Conservation (phyloP, 2,888 invertebrate species). For the Aquatica leii region DNA sequence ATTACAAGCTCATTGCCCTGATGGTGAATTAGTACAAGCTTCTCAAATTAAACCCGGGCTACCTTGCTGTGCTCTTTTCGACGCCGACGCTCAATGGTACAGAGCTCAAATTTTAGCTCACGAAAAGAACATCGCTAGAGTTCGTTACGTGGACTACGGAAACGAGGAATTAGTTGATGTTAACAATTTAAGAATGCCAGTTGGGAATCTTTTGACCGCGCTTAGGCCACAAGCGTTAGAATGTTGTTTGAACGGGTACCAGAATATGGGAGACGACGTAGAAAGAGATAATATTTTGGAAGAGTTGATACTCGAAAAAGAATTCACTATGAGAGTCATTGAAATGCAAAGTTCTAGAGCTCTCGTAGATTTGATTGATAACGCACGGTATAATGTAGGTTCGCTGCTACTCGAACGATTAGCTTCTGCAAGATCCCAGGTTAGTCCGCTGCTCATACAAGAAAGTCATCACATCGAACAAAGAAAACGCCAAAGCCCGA, state of each 20-base stretch:
- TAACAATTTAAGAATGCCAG: slow-evolving; percentile 69
- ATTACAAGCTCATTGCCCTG: slow-evolving; percentile 67
- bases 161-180: slow-evolving; percentile 83
- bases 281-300: slow-evolving; percentile 71
- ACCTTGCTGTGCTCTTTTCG: slow-evolving; percentile 83
- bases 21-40: slow-evolving; percentile 47
- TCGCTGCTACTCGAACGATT: slow-evolving; percentile 56
- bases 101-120: slow-evolving; percentile 77
- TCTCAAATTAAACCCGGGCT: slow-evolving; percentile 66
- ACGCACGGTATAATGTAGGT: slow-evolving; percentile 57
- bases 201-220: slow-evolving; percentile 67
- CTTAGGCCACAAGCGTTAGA: slow-evolving; percentile 79
- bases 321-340: slow-evolving; percentile 67
- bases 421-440: slow-evolving; percentile 54
- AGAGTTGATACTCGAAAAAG: slow-evolving; percentile 72
- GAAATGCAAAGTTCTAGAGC: slow-evolving; percentile 65
- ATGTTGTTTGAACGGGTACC: slow-evolving; percentile 76
- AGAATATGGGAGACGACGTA: slow-evolving; percentile 65
- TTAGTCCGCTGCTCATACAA: slow-evolving; percentile 54
- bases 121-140: slow-evolving; percentile 59
- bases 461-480: slow-evolving; percentile 55
- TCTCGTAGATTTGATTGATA: slow-evolving; percentile 70
- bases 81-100: slow-evolving; percentile 87
- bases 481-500: slow-evolving; percentile 39
- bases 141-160: slow-evolving; percentile 94